Conservation (phyloP, 2,888 invertebrate genomes). For the Dynastes maya region DNA sequence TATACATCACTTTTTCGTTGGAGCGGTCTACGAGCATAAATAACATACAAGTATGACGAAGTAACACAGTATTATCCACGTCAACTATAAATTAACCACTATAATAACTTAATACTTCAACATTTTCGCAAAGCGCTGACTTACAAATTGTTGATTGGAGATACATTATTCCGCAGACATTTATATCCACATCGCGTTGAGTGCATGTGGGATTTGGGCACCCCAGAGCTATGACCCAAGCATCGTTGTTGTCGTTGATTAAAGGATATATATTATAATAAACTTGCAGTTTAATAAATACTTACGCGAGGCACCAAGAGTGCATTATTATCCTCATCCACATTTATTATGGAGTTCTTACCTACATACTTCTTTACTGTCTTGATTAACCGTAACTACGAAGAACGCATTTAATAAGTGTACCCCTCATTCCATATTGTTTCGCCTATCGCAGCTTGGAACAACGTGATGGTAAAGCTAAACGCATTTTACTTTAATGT, state of each 20-base stretch:
- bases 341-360: slow-evolving; percentile 21
- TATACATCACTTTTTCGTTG: too few relatives aligned
- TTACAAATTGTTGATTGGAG: slow-evolving; percentile 26
- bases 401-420: slow-evolving; percentile 23
- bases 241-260: slow-evolving; percentile 12
- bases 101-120: slow-evolving; percentile 25
- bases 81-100: slow-evolving; percentile 3
- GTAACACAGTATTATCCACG: slow-evolving; percentile 4
- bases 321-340: slow-evolving; percentile 7
- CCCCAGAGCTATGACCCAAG: slow-evolving; percentile 35
- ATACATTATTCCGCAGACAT: slow-evolving; percentile 17
- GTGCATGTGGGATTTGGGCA: slow-evolving; percentile 29
- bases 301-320: neutral
- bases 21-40: too few relatives aligned
- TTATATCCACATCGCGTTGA: slow-evolving; percentile 24
- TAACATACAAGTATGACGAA: neutral
- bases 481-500: neutral
- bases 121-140: slow-evolving; percentile 1
- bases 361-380: neutral
- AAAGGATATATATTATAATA: slow-evolving; percentile 29
- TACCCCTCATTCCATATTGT: slow-evolving; percentile 2
- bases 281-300: slow-evolving; percentile 24
- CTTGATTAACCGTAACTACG: slow-evolving; percentile 32
- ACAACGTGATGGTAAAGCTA: slow-evolving; percentile 10
- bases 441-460: neutral